These are phyloP conservation scores for Epinephelus moara DNA, from an alignment of 2,113 vertebrate genomes.

Conservation along the genomic window DNA sequence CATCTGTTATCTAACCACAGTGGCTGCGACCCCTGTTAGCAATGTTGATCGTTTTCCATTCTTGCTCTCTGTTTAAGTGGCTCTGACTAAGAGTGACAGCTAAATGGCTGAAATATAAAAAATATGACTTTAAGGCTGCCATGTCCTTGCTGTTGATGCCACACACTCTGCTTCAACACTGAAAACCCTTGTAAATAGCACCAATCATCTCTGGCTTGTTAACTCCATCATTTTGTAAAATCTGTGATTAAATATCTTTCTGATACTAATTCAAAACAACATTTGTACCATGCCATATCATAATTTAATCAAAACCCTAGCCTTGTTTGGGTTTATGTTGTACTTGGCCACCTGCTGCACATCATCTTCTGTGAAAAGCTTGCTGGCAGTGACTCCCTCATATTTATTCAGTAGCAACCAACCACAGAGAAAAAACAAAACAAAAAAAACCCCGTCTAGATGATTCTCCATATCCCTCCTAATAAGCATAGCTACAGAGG, in stretches of 20 bases:
- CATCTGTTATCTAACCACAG: conserved; percentile 11
- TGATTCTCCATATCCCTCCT: not conserved
- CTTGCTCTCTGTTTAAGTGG: not conserved
- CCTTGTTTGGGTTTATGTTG: conserved; percentile 1
- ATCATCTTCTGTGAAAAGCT: conserved; percentile 21
- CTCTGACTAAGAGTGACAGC: conserved; percentile 19
- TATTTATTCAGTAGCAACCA: conserved; percentile 36
- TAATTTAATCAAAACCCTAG: conserved; percentile 18
- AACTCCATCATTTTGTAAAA: not conserved
- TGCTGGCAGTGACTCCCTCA: conserved; percentile 18
- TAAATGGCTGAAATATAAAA: conserved; percentile 10
- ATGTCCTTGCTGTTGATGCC: conserved; percentile 1
- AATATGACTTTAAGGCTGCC: not conserved
- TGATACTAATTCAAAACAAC: conserved; percentile 2
- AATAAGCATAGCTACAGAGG: conserved; percentile 2
- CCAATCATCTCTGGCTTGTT: not conserved
- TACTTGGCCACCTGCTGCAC: conserved; percentile 23
- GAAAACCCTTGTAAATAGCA: not conserved
- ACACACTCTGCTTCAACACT: not conserved
- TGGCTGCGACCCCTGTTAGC: not conserved
- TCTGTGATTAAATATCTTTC: not conserved
- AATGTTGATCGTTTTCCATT: not conserved
- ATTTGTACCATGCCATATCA: not conserved
- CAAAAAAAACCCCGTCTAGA: not conserved
- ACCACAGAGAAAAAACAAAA: not conserved